Conservation (phyloP, 1,140 invertebrate genomes). For the Stegodyphus mimosarum region DNA sequence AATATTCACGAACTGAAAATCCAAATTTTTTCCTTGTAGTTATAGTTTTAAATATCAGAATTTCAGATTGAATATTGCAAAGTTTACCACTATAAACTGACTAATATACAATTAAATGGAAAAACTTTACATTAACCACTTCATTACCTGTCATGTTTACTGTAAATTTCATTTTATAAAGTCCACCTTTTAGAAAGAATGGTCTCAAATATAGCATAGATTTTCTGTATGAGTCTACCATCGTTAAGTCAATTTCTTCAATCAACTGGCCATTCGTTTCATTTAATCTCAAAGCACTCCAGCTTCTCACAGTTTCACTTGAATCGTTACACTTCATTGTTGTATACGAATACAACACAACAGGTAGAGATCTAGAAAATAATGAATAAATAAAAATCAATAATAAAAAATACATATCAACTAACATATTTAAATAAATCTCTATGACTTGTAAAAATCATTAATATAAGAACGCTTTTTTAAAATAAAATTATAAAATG, state of each 20-base stretch:
- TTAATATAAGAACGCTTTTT: neutral
- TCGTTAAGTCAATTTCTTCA: slow-evolving; percentile 63
- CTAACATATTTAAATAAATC: neutral
- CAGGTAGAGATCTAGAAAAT: slow-evolving; percentile 61
- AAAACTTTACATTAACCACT: no score
- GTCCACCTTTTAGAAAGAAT: slow-evolving; percentile 63
- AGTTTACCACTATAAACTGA: no score
- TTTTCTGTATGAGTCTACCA: slow-evolving; percentile 64
- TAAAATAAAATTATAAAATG: neutral
- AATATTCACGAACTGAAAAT: no score
- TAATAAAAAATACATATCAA: neutral
- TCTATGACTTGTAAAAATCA: neutral
- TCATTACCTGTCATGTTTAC: slow-evolving; percentile 63
- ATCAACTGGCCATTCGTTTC: slow-evolving; percentile 58
- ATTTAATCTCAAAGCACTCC: slow-evolving; percentile 61
- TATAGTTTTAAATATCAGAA: no score
- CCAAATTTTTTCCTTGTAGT: no score
- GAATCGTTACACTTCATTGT: slow-evolving; percentile 64
- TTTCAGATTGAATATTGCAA: no score
- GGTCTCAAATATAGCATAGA: slow-evolving; percentile 65
- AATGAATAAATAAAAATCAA: neutral
- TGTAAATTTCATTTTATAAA: slow-evolving; percentile 64
- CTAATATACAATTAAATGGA: no score
- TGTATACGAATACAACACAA: slow-evolving; percentile 64
- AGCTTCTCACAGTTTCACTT: slow-evolving; percentile 56